phyloP scores from a whole-genome alignment of 2,113 vertebrate genomes.

The Pycnonotus jocosus region DNA sequence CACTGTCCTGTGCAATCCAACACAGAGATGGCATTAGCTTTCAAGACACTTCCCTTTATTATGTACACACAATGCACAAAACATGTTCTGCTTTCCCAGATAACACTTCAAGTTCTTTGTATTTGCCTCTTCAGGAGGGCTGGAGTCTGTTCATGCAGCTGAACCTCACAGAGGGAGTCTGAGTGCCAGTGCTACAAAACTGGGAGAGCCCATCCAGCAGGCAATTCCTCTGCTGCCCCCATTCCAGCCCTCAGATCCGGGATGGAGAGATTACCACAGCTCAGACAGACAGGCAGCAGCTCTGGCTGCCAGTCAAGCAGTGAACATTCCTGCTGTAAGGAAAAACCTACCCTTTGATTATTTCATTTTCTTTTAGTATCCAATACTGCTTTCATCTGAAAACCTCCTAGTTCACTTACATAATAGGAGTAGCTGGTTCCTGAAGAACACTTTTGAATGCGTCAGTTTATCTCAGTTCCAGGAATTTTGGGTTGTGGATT shows the following conservation, averaged over 20 bases:
- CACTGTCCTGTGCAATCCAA: neutral
- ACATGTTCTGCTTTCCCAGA: neutral
- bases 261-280: slow-evolving; percentile 11
- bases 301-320: neutral
- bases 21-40: neutral
- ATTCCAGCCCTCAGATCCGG: slow-evolving; percentile 66
- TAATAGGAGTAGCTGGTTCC: neutral
- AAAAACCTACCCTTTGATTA: neutral
- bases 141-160: neutral
- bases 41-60: neutral
- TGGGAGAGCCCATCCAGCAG: slow-evolving; percentile 67
- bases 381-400: neutral
- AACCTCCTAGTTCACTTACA: neutral
- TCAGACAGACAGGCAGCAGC: neutral
- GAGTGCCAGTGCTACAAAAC: slow-evolving; percentile 54
- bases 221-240: slow-evolving; percentile 84
- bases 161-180: neutral
- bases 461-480: neutral
- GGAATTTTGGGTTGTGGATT: neutral
- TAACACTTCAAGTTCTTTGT: neutral
- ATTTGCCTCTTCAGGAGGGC: neutral
- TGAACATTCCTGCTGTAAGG: slow-evolving; percentile 49
- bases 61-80: neutral
- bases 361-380: neutral
- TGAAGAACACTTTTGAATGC: neutral